Evolutionary conservation across 1,140 invertebrate species (phyloP), one percentile per base, ranked within the genome.

Genomic region (Drosophila tani): DNA sequence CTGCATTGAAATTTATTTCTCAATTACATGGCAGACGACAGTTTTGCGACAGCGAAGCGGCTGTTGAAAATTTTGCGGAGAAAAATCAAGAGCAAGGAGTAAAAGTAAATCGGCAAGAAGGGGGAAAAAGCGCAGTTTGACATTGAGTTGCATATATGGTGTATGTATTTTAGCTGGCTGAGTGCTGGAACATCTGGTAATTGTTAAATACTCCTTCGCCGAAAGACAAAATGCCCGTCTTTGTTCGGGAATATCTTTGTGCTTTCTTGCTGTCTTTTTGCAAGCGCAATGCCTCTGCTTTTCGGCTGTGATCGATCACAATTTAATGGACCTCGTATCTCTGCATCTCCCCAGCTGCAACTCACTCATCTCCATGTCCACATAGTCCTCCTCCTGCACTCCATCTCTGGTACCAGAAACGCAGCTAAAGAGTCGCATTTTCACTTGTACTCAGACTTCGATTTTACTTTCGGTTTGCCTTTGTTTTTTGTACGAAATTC

Each of bases 341-440:
- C 38, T 68, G 75, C 40, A 58, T 45, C 62, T 27, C 38, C 46
- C 17, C 41, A 6, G 45, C 32, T n/a, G 11, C 35, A 53, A 90
- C 85, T 90, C 83, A 90, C 85, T 85, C 81, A 91, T 90, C 57
- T 91, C 79, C 73, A 88, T 90, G 56, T 91, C 81, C 67, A 88
- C 78, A 47, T 83, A 88, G 49, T 83, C 83, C 65, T 67, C 55
- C 24, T 62, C 67, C 57, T 64, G 55, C 17, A 45, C n/a, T 46
- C 38, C 55, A 56, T 43, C 32, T 50, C 63, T 56, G 55, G 29
- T 5, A 21, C 68, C 64, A 47, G 49, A 63, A 43, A 57, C 71
- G 46, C 87, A 91, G 55, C 81, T 77, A 43, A 91, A 91, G 40
- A 91, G 69, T 21, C 81, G 53, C 83, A 87, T 73, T 27, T 66